Evolutionary conservation across 2,888 invertebrate species (phyloP).

Genomic region (Temnothorax unifasciatus): DNA sequence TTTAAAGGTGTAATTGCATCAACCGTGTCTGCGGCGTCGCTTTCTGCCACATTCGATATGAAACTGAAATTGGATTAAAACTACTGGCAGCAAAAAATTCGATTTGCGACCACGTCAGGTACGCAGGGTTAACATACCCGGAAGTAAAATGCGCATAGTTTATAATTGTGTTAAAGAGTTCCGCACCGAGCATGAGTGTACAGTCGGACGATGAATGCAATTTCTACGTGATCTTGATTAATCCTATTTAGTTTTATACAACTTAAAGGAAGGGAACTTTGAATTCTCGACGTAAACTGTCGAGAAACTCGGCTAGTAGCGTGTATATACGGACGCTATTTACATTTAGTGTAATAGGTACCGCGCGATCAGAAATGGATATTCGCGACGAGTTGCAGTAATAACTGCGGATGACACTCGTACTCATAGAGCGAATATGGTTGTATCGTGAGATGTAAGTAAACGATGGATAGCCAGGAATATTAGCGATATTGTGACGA

Average conservation of each 20-base stretch:
- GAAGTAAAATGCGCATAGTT: constrained; percentile 24
- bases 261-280: not conserved
- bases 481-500: not conserved
- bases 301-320: not conserved
- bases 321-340: not conserved
- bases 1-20: constrained; percentile 23
- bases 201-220: not conserved
- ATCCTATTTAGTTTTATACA: not conserved
- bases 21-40: constrained; percentile 1
- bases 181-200: not conserved
- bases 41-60: not conserved
- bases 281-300: constrained; percentile 1
- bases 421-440: not conserved
- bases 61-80: constrained; percentile 44
- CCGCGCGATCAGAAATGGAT: constrained; percentile 30
- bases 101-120: not conserved
- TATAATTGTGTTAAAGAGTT: constrained; percentile 20
- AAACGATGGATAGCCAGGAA: not conserved
- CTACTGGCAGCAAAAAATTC: constrained; percentile 23
- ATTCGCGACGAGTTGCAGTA: not conserved
- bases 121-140: not conserved
- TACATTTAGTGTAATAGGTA: constrained; percentile 13
- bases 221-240: not conserved
- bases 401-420: constrained; percentile 21
- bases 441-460: not conserved